A percentile compares a stretch with the other conserved stretches of the same genome.
Evolutionary conservation across 2,113 vertebrate species (phyloP).

Genomic region (Choloepus hoffmanni): DNA sequence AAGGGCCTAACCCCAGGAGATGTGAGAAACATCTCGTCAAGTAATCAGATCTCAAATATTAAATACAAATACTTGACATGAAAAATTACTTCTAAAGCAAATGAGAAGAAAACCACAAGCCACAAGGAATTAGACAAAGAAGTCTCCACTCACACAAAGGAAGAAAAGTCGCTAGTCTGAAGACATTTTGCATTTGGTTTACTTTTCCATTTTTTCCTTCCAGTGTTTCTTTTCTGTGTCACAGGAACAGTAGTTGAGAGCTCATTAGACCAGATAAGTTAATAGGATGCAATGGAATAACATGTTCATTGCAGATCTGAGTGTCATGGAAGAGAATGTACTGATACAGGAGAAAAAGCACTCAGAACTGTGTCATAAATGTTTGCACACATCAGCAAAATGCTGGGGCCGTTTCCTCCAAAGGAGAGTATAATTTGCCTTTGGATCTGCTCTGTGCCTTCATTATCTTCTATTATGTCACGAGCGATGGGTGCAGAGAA

Average conservation of each 20-base stretch:
- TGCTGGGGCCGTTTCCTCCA: not conserved
- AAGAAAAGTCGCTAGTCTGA: not conserved
- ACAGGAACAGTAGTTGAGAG: not conserved
- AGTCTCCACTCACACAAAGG: not conserved
- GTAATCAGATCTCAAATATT: not conserved
- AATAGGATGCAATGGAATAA: not conserved
- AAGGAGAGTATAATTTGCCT: not conserved
- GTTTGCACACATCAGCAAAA: not conserved
- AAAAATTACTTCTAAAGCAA: slow-evolving; percentile 10
- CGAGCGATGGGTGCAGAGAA: not conserved
- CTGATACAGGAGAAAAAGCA: not conserved
- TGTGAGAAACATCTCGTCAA: not conserved
- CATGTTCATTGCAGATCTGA: not conserved
- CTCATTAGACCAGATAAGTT: not conserved
- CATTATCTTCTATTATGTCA: not conserved
- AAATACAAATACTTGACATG: slow-evolving; percentile 22
- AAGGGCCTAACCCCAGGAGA: not conserved
- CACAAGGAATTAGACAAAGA: not conserved
- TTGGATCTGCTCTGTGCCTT: not conserved
- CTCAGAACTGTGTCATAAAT: not conserved
- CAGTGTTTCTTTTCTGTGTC: not conserved
- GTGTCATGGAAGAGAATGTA: not conserved
- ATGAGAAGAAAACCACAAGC: not conserved
- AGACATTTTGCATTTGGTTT: not conserved
- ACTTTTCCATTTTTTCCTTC: not conserved